Conservation (phyloP, 1,140 invertebrate species). For the Arion vulgaris region DNA sequence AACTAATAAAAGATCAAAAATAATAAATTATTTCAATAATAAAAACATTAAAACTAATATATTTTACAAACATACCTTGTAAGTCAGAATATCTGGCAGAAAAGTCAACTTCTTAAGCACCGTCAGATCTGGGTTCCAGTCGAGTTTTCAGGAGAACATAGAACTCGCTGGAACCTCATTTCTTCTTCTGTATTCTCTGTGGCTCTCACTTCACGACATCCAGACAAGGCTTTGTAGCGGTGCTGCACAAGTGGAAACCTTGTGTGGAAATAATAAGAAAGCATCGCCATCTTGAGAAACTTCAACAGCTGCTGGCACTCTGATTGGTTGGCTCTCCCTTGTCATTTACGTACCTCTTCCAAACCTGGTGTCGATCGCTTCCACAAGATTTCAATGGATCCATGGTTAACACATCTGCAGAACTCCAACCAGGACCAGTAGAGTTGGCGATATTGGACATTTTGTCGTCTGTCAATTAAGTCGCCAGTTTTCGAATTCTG, state of each 20-base stretch:
- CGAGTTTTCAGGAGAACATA: not conserved
- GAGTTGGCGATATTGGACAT: slow-evolving; percentile 16
- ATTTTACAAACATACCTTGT: not conserved
- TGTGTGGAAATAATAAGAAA: no score
- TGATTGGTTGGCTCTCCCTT: slow-evolving; percentile 8
- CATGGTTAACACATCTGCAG: not conserved
- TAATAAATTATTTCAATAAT: no score
- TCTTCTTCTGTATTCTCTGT: not conserved
- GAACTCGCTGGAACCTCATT: not conserved
- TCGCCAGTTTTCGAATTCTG: slow-evolving; percentile 21
- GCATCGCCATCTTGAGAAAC: slow-evolving; percentile 16
- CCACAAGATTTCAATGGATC: not conserved
- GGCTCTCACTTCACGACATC: not conserved
- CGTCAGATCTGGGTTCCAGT: not conserved
- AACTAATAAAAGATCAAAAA: no score
- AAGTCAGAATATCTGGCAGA: not conserved
- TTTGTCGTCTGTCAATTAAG: slow-evolving; percentile 35
- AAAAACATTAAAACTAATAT: no score
- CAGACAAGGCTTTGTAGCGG: not conserved
- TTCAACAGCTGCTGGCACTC: slow-evolving; percentile 8
- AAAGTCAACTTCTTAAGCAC: not conserved
- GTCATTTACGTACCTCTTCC: slow-evolving; percentile 28
- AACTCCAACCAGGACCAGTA: not conserved
- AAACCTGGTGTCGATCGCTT: not conserved
- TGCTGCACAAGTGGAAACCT: no score